Evolutionary conservation across 1,140 invertebrate genomes (phyloP), one percentile per base, ranked within the genome.

Genomic region (Diorhabda carinulata): DNA sequence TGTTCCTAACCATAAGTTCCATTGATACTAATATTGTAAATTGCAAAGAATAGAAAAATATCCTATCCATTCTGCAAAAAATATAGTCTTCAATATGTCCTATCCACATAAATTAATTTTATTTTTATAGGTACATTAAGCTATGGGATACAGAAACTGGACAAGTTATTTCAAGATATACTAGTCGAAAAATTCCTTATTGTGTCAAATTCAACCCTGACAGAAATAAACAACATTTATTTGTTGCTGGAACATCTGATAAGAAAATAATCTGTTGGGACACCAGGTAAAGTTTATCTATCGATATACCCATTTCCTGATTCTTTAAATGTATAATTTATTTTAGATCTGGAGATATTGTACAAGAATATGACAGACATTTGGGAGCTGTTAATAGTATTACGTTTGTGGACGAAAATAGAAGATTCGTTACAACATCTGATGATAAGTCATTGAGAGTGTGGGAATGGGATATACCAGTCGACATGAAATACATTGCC

Each of bases 221-320:
- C 78, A 89, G 91, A 44, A 96, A 98, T 75, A 99, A 98, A 76
- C 97, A 99, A 78, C 91, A 99, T 84, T 85, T 99, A 3, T 99
- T 99, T 85, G 94, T 99, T 3, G 95, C 96, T 73, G 98, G 98
- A 68, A 99, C 97, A 25, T 96, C 96, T 3, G 97, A 99, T 81
- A 99, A 99, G 79, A 99, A 99, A 85, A 99, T 99, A 78, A 92
- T 98, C 78, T 98, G 96, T 84, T 99, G 97, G 97, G 98, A 99
- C 81, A 92, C 87, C 5, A 52, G 47, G 47, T 52, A 52, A 52
- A n/a, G 1, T 25, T 25, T 25, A 25, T 25, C 25, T 25, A 25
- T 25, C 0, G 1, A 25, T 25, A 25, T 1, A 25, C 25, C 25
- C 25, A 25, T 25, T 25, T 25, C 25, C 2, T 25, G 25, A 25